A percentile compares a stretch with the other conserved stretches of the same genome.
These are phyloP conservation scores for Nansenia antarctica DNA, from an alignment of 2,113 vertebrate species.

Conservation along the genomic window DNA sequence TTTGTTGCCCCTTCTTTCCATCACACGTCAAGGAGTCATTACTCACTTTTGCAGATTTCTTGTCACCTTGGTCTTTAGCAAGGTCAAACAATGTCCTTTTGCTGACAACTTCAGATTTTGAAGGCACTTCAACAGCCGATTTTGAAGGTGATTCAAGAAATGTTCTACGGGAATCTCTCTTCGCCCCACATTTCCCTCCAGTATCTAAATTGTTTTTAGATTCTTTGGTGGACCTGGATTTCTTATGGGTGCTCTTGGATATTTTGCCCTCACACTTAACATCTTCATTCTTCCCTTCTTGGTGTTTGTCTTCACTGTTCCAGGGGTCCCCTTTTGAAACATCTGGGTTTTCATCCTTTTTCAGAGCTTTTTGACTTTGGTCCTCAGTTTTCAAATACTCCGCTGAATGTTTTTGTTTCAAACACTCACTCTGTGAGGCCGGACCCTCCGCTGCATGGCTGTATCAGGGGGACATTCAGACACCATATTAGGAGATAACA, in stretches of 20 bases:
- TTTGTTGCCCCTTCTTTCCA: slow-evolving; percentile 14
- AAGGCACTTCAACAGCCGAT: neutral
- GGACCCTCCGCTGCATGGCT: slow-evolving; percentile 37
- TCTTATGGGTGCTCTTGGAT: slow-evolving; percentile 13
- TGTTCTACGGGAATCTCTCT: slow-evolving; percentile 33
- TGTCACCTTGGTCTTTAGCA: slow-evolving; percentile 3
- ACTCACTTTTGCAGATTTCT: neutral
- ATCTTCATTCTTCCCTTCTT: slow-evolving; percentile 1
- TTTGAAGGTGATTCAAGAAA: slow-evolving; percentile 13
- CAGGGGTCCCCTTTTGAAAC: slow-evolving; percentile 17
- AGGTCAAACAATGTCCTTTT: slow-evolving; percentile 18
- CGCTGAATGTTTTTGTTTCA: slow-evolving; percentile 10
- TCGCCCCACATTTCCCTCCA: slow-evolving; percentile 7
- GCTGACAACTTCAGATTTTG: slow-evolving; percentile 7
- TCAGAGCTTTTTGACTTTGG: neutral
- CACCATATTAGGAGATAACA: slow-evolving; percentile 18
- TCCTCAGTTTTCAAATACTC: neutral
- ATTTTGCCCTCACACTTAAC: slow-evolving; percentile 22
- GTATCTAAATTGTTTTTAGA: slow-evolving; percentile 17
- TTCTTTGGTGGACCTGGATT: slow-evolving; percentile 37
- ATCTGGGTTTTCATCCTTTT: slow-evolving; percentile 4
- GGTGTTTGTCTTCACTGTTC: slow-evolving; percentile 17
- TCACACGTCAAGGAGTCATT: slow-evolving; percentile 17
- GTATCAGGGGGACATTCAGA: slow-evolving; percentile 1
- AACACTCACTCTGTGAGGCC: slow-evolving; percentile 10